Conservation (phyloP, 2,113 vertebrate genomes). For the Actenoides lindsayi region DNA sequence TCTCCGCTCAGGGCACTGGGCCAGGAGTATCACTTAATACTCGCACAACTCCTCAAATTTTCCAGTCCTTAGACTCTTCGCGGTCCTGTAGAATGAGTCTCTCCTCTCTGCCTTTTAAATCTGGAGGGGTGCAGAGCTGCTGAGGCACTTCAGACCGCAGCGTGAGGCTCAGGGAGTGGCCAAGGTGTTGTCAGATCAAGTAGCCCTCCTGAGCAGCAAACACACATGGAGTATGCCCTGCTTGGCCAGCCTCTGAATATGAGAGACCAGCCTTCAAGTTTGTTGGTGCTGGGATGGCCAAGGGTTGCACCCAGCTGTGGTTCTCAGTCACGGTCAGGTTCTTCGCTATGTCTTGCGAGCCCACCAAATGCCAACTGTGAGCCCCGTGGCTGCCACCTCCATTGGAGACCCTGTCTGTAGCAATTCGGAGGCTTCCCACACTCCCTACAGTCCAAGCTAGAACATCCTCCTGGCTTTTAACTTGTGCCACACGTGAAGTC, state of each 20-base stretch:
- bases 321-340: background rate
- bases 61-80: background rate
- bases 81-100: background rate
- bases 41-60: background rate
- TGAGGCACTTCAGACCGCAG: background rate
- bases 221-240: background rate
- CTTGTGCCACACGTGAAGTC: rapidly evolving
- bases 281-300: background rate
- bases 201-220: background rate
- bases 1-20: background rate
- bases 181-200: rapidly evolving
- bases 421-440: background rate
- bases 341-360: background rate
- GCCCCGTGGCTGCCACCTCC: background rate
- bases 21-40: background rate
- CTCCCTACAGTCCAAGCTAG: background rate
- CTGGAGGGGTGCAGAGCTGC: background rate
- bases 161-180: background rate
- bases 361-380: background rate
- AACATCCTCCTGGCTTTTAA: background rate
- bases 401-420: background rate
- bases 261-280: background rate
- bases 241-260: too few species aligned
- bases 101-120: background rate
- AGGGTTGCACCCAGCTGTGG: rapidly evolving